Percentiles rank a stretch among this genome's conserved stretches.
Evolutionary conservation across 2,888 invertebrate genomes (phyloP).

Genomic region (Seira ritae): DNA sequence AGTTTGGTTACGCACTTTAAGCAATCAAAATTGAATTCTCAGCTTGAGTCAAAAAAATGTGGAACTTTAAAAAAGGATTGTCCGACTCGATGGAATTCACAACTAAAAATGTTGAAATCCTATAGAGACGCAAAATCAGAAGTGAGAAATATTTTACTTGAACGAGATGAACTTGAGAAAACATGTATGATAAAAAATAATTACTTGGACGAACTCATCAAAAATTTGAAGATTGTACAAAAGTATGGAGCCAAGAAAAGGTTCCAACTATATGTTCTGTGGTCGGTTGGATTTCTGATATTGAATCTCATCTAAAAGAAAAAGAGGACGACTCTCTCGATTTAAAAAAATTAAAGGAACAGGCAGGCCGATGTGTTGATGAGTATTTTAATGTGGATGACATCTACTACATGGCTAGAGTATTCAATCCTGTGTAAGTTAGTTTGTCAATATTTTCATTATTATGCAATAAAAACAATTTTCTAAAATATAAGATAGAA

Average conservation of each 20-base stretch:
- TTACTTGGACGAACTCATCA: background rate
- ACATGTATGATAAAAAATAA: constrained; percentile 5
- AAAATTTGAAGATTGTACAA: constrained; percentile 36
- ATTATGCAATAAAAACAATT: background rate
- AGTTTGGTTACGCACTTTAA: constrained; percentile 35
- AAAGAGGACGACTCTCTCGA: background rate
- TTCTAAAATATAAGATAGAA: too few species aligned
- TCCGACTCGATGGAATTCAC: constrained; percentile 29
- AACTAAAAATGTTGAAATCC: constrained; percentile 39
- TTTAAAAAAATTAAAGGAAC: constrained; percentile 20
- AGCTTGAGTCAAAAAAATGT: background rate
- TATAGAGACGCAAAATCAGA: background rate
- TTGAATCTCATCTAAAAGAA: background rate
- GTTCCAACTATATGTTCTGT: background rate
- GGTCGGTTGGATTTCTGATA: background rate
- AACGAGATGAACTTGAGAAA: constrained; percentile 7
- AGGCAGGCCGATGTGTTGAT: constrained; percentile 13
- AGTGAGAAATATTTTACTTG: constrained; percentile 28
- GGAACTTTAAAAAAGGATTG: constrained; percentile 35
- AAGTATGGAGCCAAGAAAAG: constrained; percentile 8
- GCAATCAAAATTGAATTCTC: background rate
- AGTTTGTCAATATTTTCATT: background rate
- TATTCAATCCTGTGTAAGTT: constrained; percentile 33
- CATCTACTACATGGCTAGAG: constrained; percentile 28
- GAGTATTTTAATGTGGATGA: constrained; percentile 30